Conservation (phyloP, 2,797 vertebrate species). For the Chiloscyllium punctatum region DNA sequence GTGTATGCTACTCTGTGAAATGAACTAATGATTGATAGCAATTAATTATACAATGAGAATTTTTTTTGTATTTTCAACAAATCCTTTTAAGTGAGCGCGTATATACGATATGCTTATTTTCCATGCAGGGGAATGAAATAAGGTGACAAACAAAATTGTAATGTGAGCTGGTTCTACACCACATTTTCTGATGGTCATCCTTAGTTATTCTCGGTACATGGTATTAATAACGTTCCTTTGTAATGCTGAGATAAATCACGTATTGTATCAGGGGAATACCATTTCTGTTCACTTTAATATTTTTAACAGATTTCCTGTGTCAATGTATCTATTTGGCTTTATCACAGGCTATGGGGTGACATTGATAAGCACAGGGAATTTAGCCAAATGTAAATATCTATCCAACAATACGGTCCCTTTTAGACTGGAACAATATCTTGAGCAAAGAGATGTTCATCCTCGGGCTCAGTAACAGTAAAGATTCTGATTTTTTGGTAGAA, state of each 20-base stretch:
- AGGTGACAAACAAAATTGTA: conserved; percentile 63
- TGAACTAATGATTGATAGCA: background rate
- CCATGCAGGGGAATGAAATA: conserved; percentile 56
- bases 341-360: conserved; percentile 33
- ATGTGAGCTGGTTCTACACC: conserved; percentile 57
- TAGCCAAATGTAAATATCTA: background rate
- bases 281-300: conserved; percentile 39
- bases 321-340: conserved; percentile 41
- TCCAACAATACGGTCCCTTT: background rate
- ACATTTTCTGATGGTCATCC: conserved; percentile 57
- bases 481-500: background rate
- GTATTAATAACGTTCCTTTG: conserved; percentile 50
- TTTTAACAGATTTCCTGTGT: conserved; percentile 43
- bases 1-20: background rate
- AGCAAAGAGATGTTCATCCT: background rate
- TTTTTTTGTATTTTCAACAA: background rate
- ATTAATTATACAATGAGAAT: background rate
- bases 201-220: conserved; percentile 63
- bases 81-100: background rate
- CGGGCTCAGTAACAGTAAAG: background rate
- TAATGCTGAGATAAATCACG: conserved; percentile 55
- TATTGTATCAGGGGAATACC: conserved; percentile 50
- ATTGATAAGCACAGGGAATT: conserved; percentile 8
- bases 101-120: background rate
- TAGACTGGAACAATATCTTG: background rate